A percentile compares a stretch with the other conserved stretches of the same genome.
Conservation (phyloP, 2,113 vertebrate species). For the Ptilorrhoa leucosticta region DNA sequence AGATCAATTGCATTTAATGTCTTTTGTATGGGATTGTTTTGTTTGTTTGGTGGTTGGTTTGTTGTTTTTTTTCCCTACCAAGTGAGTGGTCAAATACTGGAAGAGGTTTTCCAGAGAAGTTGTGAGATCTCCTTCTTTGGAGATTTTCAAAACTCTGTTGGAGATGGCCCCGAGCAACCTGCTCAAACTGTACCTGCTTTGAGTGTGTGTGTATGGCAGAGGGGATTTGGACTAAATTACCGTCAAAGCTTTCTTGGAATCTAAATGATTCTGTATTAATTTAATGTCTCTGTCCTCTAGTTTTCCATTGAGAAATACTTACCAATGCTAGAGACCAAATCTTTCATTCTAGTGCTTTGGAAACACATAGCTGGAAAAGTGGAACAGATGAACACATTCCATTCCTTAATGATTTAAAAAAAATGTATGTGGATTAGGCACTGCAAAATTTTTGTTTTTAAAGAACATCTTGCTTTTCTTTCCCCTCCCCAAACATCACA, state of each 20-base stretch:
- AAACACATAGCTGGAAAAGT: background rate
- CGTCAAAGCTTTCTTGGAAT: background rate
- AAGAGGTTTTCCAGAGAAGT: background rate
- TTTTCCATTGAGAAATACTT: background rate
- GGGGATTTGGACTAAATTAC: background rate
- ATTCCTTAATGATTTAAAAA: background rate
- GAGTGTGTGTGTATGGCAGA: background rate
- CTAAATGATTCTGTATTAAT: background rate
- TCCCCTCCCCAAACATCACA: background rate
- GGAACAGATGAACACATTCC: background rate
- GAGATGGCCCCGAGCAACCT: background rate
- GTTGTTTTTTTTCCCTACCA: background rate
- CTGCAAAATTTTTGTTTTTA: background rate
- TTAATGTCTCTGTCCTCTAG: background rate
- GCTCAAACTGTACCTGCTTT: background rate
- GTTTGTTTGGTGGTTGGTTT: background rate
- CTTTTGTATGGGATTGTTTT: background rate
- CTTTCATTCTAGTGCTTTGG: background rate
- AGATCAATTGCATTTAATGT: background rate
- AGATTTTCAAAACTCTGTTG: background rate
- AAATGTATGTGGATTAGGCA: background rate
- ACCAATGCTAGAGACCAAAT: background rate
- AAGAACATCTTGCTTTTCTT: background rate
- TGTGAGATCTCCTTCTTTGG: conserved; percentile 3
- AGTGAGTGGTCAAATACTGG: conserved; percentile 26